Conservation (phyloP, 2,888 invertebrate species). For the Geotrupes spiniger region DNA sequence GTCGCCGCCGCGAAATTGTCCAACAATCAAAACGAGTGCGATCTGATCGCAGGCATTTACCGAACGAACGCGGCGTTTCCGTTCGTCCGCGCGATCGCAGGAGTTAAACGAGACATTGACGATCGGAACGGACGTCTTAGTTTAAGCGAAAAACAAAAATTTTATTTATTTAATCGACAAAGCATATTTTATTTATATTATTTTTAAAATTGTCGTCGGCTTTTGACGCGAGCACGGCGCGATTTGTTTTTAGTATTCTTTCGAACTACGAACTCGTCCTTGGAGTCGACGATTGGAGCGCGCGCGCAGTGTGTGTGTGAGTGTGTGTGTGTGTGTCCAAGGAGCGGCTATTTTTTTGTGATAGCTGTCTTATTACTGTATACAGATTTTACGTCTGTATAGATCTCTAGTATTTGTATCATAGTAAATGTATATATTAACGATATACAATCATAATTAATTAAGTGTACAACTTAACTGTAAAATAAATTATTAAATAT, state of each 20-base stretch:
- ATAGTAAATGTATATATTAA: slow-evolving; percentile 18
- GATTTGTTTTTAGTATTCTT: background rate
- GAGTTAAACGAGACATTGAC: no score
- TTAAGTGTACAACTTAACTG: slow-evolving; percentile 1
- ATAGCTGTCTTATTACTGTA: slow-evolving; percentile 17
- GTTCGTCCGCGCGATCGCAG: no score
- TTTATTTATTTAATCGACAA: no score
- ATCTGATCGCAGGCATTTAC: no score
- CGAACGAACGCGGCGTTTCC: background rate
- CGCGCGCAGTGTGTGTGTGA: slow-evolving; percentile 5
- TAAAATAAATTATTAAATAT: slow-evolving; percentile 5
- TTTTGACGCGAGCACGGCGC: background rate
- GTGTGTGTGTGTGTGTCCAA: slow-evolving; percentile 5
- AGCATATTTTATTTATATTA: background rate
- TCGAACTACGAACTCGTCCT: background rate
- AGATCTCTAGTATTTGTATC: slow-evolving; percentile 24
- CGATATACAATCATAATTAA: slow-evolving; percentile 23
- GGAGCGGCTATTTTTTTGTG: slow-evolving; percentile 21
- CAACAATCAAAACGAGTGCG: no score
- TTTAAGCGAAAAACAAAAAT: no score
- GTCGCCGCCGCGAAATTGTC: no score
- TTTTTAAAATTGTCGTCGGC: background rate
- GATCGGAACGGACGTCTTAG: no score
- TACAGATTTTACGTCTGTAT: slow-evolving; percentile 21
- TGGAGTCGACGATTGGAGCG: background rate